Evolutionary conservation across 2,888 invertebrate genomes (phyloP), one percentile per base, ranked within the genome.

Genomic region (Drosophila robusta): DNA sequence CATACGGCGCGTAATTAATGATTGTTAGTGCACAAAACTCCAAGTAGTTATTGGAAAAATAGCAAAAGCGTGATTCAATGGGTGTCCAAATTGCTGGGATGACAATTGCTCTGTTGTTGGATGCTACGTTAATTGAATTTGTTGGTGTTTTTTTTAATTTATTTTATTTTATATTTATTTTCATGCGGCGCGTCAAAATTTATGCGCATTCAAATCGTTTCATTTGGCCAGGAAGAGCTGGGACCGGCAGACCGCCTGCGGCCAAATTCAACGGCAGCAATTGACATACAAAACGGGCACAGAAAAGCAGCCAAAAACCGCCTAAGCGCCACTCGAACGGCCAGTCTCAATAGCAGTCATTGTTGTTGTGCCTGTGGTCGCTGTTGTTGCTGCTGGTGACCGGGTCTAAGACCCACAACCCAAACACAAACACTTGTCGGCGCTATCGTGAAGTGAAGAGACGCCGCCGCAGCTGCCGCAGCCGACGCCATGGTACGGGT

Each of bases 121-220:
- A 61, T 80, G 65, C 63, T 61, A 72, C 68, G 70, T 87, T 82
- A 82, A 82, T 82, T 82, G 85, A 85, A 67, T 87, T 76, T 76
- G 74, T 32, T 32, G 32, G 11, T 75, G 36, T 55, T 66, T 45
- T 50, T 51, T 47, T 36, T 12, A 4, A 6, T 50, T 50, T 58
- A 49, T 39, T 29, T 26, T 56, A 34, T 54, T 47, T 39, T 12
- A 34, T 34, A 12, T 34, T 34, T 34, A 34, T 34, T 14, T 11
- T 9, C 36, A 41, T 50, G 34, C 34, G 34, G 34, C 65, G 7
- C 54, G 34, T 24, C 34, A 11, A 74, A 80, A 78, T 70, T 70
- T 79, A 87, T 86, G 84, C 84, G 80, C 84, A 86, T 86, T 88
- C 68, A 84, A 86, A 86, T 86, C 69, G 89, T 84, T 78, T 87